Base-by-base conservation (phyloP, 2,113 vertebrate genomes). In the Lamprotornis superbus region DNA sequence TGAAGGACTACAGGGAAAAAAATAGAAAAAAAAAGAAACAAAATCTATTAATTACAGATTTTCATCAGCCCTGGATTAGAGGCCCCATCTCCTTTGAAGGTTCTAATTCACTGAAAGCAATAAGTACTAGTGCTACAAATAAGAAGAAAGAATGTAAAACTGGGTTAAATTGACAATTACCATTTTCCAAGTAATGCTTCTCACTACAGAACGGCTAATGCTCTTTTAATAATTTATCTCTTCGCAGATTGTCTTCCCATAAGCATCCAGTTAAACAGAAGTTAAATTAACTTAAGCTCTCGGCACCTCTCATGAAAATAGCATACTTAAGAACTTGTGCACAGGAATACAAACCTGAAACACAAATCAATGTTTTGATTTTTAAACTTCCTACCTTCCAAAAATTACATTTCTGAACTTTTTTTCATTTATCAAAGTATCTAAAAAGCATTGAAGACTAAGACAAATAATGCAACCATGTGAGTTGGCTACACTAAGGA, bases 31-130 rank as follows among this genome's bases (percentile, higher is more conserved):
- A 33, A n/a, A 25, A 82, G 64, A 79, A 90, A 81, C 69, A 97
- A 96, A 93, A 91, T 94, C 81, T 97, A 90, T 94, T 95, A 96
- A 97, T 96, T 94, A 96, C 77, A 93, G 65, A 85, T 92, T 97
- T 93, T 90, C 95, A 96, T 89, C 89, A 92, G 92, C 94, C 39
- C 57, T 79, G 89, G 78, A 94, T 92, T 90, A 94, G 76, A 91
- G 60, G 87, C 74, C 80, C 46, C 61, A 76, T 90, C 75, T 79
- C 88, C 92, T 97, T 90, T 98, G 86, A 97, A 95, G 79, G 92
- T 85, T 93, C 90, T 92, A 95, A 94, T 96, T 96, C 87, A 86
- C 67, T 75, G 87, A 93, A 95, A 95, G 76, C 63, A 90, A 1
- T 86, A 95, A 95, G 67, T 77, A 85, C 65, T 57, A 91, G 52